These are phyloP conservation scores for Magallana angulata DNA, from an alignment of 1,140 invertebrate species.

Conservation along the genomic window DNA sequence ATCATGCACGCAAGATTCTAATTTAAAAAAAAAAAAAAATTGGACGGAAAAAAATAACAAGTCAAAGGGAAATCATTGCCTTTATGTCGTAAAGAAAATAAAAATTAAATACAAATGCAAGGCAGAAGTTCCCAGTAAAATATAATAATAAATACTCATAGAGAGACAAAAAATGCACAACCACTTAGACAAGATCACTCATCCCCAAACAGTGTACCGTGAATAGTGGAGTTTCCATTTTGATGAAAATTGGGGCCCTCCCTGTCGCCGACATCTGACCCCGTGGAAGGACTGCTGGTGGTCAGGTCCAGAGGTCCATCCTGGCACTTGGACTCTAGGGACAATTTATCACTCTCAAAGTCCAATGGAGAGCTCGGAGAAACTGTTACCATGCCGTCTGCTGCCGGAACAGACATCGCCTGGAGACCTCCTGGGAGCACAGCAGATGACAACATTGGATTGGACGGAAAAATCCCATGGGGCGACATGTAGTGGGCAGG, in stretches of 20 bases:
- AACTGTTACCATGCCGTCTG: slow-evolving; percentile 46
- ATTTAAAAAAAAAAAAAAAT: not conserved
- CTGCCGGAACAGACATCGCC: slow-evolving; percentile 54
- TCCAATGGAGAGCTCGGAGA: slow-evolving; percentile 51
- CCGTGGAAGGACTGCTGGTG: slow-evolving; percentile 63
- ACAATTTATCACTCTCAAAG: slow-evolving; percentile 46
- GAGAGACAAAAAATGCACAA: not conserved
- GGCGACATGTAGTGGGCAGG: slow-evolving; percentile 41
- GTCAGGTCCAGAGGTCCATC: slow-evolving; percentile 70
- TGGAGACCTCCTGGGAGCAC: slow-evolving; percentile 44
- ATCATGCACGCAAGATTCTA: not conserved
- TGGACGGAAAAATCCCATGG: slow-evolving; percentile 58
- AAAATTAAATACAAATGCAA: not conserved
- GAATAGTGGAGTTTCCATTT: slow-evolving; percentile 55
- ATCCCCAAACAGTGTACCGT: slow-evolving; percentile 34
- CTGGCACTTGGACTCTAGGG: slow-evolving; percentile 57
- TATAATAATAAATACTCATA: not conserved
- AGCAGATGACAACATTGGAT: slow-evolving; percentile 58
- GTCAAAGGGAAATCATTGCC: not conserved
- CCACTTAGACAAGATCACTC: not conserved
- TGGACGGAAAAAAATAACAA: slow-evolving; percentile 23
- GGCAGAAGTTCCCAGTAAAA: slow-evolving; percentile 6
- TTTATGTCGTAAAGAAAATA: slow-evolving; percentile 4
- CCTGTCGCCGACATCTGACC: slow-evolving; percentile 50
- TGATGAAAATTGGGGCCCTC: slow-evolving; percentile 51